phyloP scores from a whole-genome alignment of 1,140 invertebrate genomes.

The Dreissena polymorpha region DNA sequence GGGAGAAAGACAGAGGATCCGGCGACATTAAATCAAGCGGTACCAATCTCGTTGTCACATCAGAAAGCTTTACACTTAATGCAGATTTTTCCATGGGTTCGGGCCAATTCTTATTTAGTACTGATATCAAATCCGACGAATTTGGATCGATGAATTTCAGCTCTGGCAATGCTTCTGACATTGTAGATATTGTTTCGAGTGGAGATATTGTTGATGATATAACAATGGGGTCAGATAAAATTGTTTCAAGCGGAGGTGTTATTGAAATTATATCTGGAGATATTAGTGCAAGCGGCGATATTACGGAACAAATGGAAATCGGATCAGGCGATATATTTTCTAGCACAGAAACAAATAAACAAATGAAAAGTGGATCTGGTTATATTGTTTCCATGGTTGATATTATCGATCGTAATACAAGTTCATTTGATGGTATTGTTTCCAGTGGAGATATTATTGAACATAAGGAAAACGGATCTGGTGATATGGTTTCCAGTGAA shows the following conservation, averaged over 20 bases:
- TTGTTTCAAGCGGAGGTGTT: not conserved
- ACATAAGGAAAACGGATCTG: not conserved
- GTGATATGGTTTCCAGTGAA: not conserved
- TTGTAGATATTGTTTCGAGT: too few species aligned
- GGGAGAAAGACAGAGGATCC: too few species aligned
- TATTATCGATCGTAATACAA: not conserved
- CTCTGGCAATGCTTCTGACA: too few species aligned
- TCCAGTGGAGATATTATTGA: not conserved
- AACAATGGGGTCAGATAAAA: slow-evolving; percentile 11
- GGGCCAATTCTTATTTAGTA: too few species aligned
- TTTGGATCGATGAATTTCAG: too few species aligned
- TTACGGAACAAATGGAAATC: too few species aligned
- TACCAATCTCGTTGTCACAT: too few species aligned
- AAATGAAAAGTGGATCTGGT: not conserved
- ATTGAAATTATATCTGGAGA: slow-evolving; percentile 29
- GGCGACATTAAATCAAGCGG: too few species aligned
- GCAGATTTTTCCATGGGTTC: too few species aligned
- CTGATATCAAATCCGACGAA: too few species aligned
- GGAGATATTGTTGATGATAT: too few species aligned
- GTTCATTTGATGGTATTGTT: not conserved
- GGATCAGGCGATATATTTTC: slow-evolving; percentile 13
- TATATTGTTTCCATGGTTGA: not conserved
- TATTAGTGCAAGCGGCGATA: not conserved
- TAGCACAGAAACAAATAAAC: not conserved
- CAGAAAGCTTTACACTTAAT: too few species aligned